phyloP scores from a whole-genome alignment of 2,113 vertebrate genomes.

The Empidonax traillii region DNA sequence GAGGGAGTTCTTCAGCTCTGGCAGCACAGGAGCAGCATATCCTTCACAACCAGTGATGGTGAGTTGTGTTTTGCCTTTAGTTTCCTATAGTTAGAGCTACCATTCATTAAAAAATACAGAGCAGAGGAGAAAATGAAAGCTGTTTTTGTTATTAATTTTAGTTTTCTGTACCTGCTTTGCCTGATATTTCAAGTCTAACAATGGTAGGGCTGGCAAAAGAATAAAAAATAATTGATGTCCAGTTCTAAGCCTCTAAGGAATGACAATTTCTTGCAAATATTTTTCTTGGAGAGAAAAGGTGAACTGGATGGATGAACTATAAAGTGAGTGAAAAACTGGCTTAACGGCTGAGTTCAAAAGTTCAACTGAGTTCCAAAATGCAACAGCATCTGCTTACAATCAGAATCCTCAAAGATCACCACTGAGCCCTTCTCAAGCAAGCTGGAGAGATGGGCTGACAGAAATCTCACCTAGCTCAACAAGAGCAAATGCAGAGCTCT shows the following conservation, averaged over 20 bases:
- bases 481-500: not conserved
- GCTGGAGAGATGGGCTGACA: not conserved
- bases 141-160: not conserved
- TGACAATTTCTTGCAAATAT: not conserved
- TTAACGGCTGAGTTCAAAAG: not conserved
- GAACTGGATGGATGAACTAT: not conserved
- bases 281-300: not conserved
- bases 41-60: too few species aligned
- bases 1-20: not conserved
- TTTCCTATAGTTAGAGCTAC: not conserved
- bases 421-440: not conserved
- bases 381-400: accelerated
- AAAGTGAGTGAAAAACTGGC: not conserved
- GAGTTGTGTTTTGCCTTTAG: not conserved
- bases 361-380: not conserved
- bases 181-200: not conserved
- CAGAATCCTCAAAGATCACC: not conserved
- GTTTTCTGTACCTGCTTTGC: not conserved
- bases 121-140: not conserved
- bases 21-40: not conserved
- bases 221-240: not conserved
- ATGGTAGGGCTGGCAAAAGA: not conserved
- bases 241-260: not conserved
- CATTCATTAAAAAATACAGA: not conserved
- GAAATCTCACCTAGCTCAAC: not conserved